Percentiles rank a stretch among this genome's conserved stretches.
Evolutionary conservation across 35 echinoderm and acorn worm genomes (phyloP).

Genomic region (Hemicentrotus pulcherrimus): DNA sequence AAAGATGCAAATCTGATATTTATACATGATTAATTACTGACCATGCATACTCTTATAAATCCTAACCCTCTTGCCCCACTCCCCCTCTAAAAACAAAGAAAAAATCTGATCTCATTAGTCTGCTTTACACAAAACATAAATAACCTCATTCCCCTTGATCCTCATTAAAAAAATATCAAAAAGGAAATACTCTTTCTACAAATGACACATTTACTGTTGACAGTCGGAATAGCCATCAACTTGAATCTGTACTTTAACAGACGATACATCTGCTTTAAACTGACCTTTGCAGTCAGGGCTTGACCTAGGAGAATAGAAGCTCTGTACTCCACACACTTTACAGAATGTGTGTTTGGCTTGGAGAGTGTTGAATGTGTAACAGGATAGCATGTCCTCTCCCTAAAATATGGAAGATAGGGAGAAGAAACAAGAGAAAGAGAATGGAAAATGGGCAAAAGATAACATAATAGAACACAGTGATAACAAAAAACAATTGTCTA

Average conservation of each 20-base stretch:
- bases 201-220: background rate
- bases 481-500: too few relatives aligned
- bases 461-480: too few relatives aligned
- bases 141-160: too few relatives aligned
- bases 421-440: background rate
- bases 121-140: too few relatives aligned
- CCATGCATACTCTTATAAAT: too few relatives aligned
- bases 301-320: slow-evolving; percentile 93
- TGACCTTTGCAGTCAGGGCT: slow-evolving; percentile 91
- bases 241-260: background rate
- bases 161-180: too few relatives aligned
- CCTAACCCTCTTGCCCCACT: too few relatives aligned
- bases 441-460: background rate
- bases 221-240: background rate
- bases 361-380: slow-evolving; percentile 88
- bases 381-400: slow-evolving; percentile 86
- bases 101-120: too few relatives aligned
- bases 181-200: background rate
- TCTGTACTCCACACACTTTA: slow-evolving; percentile 96
- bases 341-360: slow-evolving; percentile 93
- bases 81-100: too few relatives aligned
- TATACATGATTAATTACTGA: too few relatives aligned
- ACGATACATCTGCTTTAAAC: too few relatives aligned
- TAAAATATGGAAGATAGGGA: background rate
- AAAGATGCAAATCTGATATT: too few relatives aligned